Evolutionary conservation across 2,113 vertebrate genomes (phyloP).

Genomic region (Pandion haliaetus): DNA sequence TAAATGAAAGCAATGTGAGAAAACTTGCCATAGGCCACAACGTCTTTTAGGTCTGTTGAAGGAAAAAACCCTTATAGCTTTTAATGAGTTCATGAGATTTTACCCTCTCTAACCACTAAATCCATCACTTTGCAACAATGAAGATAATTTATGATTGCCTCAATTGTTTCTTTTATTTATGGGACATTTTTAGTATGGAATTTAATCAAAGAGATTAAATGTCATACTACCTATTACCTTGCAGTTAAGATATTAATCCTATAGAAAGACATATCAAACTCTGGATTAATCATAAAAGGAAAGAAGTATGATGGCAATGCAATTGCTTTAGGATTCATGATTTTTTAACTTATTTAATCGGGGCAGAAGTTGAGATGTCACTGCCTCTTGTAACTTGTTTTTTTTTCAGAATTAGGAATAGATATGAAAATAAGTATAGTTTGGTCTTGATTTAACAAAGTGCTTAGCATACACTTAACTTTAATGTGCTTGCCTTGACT

Average conservation of each 20-base stretch:
- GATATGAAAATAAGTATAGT: background rate
- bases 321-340: constrained; percentile 42
- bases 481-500: background rate
- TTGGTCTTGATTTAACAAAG: constrained; percentile 1
- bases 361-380: constrained; percentile 6
- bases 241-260: constrained; percentile 67
- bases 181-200: constrained; percentile 66
- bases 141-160: constrained; percentile 61
- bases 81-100: constrained; percentile 62
- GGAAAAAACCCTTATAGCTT: constrained; percentile 9
- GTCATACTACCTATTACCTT: constrained; percentile 55
- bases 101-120: constrained; percentile 59
- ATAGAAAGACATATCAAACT: constrained; percentile 43
- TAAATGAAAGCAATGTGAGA: constrained; percentile 21
- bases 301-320: background rate
- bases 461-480: background rate
- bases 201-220: constrained; percentile 74
- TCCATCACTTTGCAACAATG: constrained; percentile 62
- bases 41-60: background rate
- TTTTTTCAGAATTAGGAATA: constrained; percentile 1
- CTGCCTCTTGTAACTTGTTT: background rate
- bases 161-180: constrained; percentile 66
- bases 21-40: constrained; percentile 36
- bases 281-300: constrained; percentile 22
- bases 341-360: constrained; percentile 28